Percentiles rank a stretch among this genome's conserved stretches.
Evolutionary conservation across 1,140 invertebrate genomes (phyloP).

Genomic region (Solenopsis fugax): DNA sequence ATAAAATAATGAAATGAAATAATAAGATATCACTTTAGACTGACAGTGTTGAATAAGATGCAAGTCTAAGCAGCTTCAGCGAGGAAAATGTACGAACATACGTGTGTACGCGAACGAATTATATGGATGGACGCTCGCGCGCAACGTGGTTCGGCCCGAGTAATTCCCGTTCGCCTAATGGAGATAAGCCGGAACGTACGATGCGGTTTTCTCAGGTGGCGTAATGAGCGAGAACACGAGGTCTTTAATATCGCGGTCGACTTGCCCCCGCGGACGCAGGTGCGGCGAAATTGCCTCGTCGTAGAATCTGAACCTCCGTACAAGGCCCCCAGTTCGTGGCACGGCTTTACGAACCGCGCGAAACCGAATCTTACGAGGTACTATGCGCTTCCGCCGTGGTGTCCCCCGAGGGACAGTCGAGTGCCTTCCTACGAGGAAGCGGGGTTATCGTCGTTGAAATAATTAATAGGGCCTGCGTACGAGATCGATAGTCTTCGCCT

Average conservation of each 20-base stretch:
- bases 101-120: constrained; percentile 26
- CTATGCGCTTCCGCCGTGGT: constrained; percentile 36
- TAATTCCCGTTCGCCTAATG: constrained; percentile 73
- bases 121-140: constrained; percentile 25
- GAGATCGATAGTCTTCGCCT: background rate
- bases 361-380: constrained; percentile 62
- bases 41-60: background rate
- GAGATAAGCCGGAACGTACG: constrained; percentile 76
- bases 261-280: constrained; percentile 65
- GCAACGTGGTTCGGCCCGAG: constrained; percentile 9
- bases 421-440: constrained; percentile 49
- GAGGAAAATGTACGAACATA: constrained; percentile 2
- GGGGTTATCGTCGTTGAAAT: constrained; percentile 68
- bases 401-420: constrained; percentile 61
- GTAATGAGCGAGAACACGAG: constrained; percentile 74
- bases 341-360: constrained; percentile 66
- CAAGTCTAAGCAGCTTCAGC: background rate
- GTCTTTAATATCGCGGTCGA: constrained; percentile 67
- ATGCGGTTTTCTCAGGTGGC: constrained; percentile 75
- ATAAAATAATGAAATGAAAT: no score
- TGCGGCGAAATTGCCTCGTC: constrained; percentile 69
- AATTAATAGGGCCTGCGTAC: constrained; percentile 65
- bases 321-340: background rate
- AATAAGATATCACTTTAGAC: background rate
- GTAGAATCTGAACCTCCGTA: constrained; percentile 67